Percentiles rank a stretch among this genome's conserved stretches.
phyloP scores from a whole-genome alignment of 1,140 invertebrate species.

The Palaemon carinicauda region DNA sequence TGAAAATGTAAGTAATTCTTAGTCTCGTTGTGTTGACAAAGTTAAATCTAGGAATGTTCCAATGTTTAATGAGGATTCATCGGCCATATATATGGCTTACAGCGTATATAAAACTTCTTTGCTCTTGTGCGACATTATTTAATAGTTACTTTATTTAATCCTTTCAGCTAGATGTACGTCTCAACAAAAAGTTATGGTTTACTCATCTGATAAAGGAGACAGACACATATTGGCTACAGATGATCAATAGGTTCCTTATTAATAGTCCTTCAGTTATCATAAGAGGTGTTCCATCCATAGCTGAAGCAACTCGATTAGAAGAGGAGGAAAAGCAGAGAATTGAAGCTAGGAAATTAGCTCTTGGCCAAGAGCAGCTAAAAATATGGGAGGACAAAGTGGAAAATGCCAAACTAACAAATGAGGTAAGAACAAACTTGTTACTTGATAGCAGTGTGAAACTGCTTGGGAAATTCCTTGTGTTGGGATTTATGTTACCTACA shows the following conservation, averaged over 20 bases:
- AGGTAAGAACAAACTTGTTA: slow-evolving; percentile 67
- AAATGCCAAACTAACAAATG: slow-evolving; percentile 79
- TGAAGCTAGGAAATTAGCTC: slow-evolving; percentile 38
- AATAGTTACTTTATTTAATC: neutral
- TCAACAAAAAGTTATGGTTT: slow-evolving; percentile 76
- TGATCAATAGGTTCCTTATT: slow-evolving; percentile 78
- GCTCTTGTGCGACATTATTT: too few relatives aligned
- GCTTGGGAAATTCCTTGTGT: too few relatives aligned
- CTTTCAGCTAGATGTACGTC: slow-evolving; percentile 73
- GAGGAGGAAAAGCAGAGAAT: slow-evolving; percentile 52
- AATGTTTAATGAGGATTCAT: too few relatives aligned
- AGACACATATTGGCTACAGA: slow-evolving; percentile 75
- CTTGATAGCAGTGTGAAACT: too few relatives aligned
- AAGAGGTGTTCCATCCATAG: slow-evolving; percentile 60
- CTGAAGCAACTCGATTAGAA: slow-evolving; percentile 47
- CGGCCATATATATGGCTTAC: too few relatives aligned
- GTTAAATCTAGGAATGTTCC: neutral
- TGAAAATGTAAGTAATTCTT: slow-evolving; percentile 73
- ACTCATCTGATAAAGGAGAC: slow-evolving; percentile 73
- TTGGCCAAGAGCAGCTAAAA: slow-evolving; percentile 67
- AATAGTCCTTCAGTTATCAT: slow-evolving; percentile 66
- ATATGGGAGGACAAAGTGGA: slow-evolving; percentile 69
- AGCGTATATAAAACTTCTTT: too few relatives aligned
- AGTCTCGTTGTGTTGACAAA: slow-evolving; percentile 33
- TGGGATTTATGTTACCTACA: too few relatives aligned